Conservation (phyloP, 2,888 invertebrate species). For the Rhamnusium bicolor region DNA sequence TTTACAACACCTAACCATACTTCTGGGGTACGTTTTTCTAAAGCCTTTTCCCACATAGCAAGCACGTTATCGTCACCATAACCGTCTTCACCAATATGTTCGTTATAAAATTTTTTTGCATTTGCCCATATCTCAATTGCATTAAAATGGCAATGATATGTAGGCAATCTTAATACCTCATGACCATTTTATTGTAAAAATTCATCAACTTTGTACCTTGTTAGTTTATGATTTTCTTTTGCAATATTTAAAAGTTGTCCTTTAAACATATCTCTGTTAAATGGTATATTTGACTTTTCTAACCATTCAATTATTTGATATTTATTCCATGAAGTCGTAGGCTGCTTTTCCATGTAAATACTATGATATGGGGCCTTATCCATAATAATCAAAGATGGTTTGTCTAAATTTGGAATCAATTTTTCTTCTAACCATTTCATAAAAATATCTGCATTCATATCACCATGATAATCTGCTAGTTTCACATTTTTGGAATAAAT, state of each 20-base stretch:
- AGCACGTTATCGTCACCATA: too few relatives aligned
- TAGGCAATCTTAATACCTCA: neutral
- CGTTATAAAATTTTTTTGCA: too few relatives aligned
- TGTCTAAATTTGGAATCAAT: constrained; percentile 15
- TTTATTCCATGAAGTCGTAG: too few relatives aligned
- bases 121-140: too few relatives aligned
- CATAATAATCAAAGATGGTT: constrained; percentile 5
- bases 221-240: neutral
- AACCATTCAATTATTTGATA: neutral
- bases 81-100: too few relatives aligned
- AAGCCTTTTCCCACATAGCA: too few relatives aligned
- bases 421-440: constrained; percentile 33
- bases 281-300: too few relatives aligned
- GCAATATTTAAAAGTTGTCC: neutral
- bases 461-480: constrained; percentile 14
- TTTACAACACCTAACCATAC: too few relatives aligned
- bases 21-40: too few relatives aligned
- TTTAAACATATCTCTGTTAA: neutral
- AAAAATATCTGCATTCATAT: constrained; percentile 31
- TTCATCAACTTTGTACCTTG: neutral
- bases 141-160: neutral
- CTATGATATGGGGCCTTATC: neutral
- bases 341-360: too few relatives aligned
- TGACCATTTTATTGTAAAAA: neutral
- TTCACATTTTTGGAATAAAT: constrained; percentile 13